Percentiles rank a stretch among this genome's conserved stretches.
Conservation (phyloP, 2,888 invertebrate species). For the Drymonia ruficornis region DNA sequence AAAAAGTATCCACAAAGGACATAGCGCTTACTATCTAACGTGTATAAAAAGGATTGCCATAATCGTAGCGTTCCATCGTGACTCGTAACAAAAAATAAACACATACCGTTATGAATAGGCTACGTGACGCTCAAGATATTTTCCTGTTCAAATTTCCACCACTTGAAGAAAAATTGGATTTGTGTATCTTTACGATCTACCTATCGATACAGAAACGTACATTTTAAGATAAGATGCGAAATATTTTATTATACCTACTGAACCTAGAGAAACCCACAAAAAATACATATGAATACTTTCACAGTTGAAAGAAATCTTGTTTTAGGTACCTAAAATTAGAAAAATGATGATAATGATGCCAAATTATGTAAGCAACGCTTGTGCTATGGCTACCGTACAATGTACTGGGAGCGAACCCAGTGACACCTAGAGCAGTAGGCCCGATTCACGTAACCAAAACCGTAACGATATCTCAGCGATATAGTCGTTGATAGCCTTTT, state of each 20-base stretch:
- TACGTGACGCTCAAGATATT: slow-evolving; percentile 31
- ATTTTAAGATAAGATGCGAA: slow-evolving; percentile 9
- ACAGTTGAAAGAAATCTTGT: not conserved
- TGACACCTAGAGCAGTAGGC: too few relatives aligned
- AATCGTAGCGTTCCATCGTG: slow-evolving; percentile 15
- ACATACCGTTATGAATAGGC: slow-evolving; percentile 25
- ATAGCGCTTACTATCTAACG: slow-evolving; percentile 23
- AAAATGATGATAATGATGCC: too few relatives aligned
- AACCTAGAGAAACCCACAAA: slow-evolving; percentile 15
- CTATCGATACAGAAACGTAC: slow-evolving; percentile 23
- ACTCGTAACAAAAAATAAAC: slow-evolving; percentile 26
- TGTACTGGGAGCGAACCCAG: too few relatives aligned
- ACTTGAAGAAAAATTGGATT: slow-evolving; percentile 36
- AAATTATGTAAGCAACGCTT: too few relatives aligned
- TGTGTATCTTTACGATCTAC: slow-evolving; percentile 25
- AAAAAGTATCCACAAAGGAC: too few relatives aligned
- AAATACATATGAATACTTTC: not conserved
- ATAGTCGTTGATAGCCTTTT: too few relatives aligned
- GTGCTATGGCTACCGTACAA: too few relatives aligned
- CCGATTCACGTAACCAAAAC: too few relatives aligned
- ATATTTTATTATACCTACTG: not conserved
- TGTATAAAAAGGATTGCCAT: slow-evolving; percentile 19
- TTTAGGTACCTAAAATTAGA: too few relatives aligned
- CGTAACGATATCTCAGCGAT: too few relatives aligned
- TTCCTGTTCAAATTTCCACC: slow-evolving; percentile 40